phyloP scores from a whole-genome alignment of 1,140 invertebrate species.

The Drosophila malerkotliana region DNA sequence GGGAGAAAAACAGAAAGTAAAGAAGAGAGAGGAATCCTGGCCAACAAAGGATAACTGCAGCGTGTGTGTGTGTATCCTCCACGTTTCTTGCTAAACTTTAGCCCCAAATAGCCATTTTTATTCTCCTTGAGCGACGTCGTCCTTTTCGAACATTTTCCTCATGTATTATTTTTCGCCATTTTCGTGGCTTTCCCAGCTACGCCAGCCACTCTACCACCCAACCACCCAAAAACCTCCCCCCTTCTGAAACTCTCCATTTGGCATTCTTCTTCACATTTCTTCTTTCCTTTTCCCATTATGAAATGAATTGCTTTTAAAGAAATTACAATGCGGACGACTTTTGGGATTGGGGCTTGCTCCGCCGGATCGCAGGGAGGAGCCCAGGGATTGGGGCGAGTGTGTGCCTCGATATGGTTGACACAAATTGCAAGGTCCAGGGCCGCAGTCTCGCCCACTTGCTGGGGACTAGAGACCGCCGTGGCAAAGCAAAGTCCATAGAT shows the following conservation, averaged over 20 bases:
- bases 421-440: conserved; percentile 56
- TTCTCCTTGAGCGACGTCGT: conserved; percentile 55
- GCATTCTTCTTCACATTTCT: conserved; percentile 53
- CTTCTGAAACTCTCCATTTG: not conserved
- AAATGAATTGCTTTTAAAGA: conserved; percentile 83
- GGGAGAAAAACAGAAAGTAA: conserved; percentile 6
- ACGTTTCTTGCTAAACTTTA: conserved; percentile 63
- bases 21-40: conserved; percentile 57
- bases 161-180: conserved; percentile 75
- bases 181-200: conserved; percentile 44
- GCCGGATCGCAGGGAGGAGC: conserved; percentile 10
- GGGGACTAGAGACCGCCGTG: not conserved
- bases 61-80: conserved; percentile 33
- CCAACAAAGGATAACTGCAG: conserved; percentile 73
- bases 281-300: conserved; percentile 71
- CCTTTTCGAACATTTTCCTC: conserved; percentile 59
- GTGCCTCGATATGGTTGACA: conserved; percentile 46
- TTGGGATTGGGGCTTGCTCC: conserved; percentile 41
- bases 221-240: too few relatives aligned
- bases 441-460: conserved; percentile 23
- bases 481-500: conserved; percentile 44
- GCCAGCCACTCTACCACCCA: conserved; percentile 3
- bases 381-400: conserved; percentile 19
- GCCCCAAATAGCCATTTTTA: conserved; percentile 66
- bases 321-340: conserved; percentile 73